Conservation (phyloP, 1,140 invertebrate genomes). For the Dreissena polymorpha region DNA sequence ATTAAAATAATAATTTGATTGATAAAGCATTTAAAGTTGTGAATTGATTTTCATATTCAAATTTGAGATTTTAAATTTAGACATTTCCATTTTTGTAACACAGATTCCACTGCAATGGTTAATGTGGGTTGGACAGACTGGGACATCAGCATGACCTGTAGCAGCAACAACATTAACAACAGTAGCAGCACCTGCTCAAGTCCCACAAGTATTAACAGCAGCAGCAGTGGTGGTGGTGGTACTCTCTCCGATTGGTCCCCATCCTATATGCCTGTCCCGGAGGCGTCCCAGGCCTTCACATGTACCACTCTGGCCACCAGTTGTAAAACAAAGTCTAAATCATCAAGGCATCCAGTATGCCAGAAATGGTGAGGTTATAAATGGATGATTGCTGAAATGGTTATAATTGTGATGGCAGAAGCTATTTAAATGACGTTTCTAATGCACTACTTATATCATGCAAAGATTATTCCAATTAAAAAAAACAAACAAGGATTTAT, state of each 20-base stretch:
- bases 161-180: not conserved
- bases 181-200: not conserved
- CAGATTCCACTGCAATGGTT: not conserved
- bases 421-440: too few species aligned
- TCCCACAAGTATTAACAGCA: not conserved
- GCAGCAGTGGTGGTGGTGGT: not conserved
- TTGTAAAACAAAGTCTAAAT: not conserved
- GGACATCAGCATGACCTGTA: not conserved
- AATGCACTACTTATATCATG: too few species aligned
- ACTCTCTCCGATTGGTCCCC: too few species aligned
- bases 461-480: too few species aligned
- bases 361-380: not conserved
- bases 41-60: not conserved
- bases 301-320: constrained; percentile 8
- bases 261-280: not conserved
- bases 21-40: not conserved
- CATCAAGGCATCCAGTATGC: too few species aligned
- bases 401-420: too few species aligned
- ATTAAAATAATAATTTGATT: too few species aligned
- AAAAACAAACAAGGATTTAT: too few species aligned
- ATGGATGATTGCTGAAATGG: not conserved
- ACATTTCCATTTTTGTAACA: not conserved
- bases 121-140: constrained; percentile 14
- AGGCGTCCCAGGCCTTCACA: constrained; percentile 23
- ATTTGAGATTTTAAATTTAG: too few species aligned